A percentile compares a stretch with the other conserved stretches of the same genome.
Conservation (phyloP, 2,113 vertebrate species). For the Pipa parva region DNA sequence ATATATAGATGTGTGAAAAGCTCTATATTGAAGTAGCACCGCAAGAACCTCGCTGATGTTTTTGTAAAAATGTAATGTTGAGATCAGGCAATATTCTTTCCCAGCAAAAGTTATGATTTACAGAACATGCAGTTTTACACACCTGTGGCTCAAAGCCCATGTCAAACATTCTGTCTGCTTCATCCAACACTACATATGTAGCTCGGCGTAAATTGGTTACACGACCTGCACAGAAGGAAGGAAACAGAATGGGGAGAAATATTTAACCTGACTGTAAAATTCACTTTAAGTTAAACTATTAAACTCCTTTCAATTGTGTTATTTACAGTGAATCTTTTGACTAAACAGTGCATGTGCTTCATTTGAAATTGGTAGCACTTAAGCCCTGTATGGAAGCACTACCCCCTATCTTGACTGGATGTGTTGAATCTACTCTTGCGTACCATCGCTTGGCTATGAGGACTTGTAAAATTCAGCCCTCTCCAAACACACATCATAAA, state of each 20-base stretch:
- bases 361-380: conserved; percentile 43
- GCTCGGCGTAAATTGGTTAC: conserved; percentile 93
- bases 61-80: no score
- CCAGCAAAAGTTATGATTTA: no score
- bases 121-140: conserved; percentile 18
- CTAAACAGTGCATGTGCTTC: background rate
- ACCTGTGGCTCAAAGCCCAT: conserved; percentile 99
- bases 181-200: conserved; percentile 93
- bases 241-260: conserved; percentile 56
- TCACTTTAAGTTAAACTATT: background rate
- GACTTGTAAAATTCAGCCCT: conserved; percentile 97
- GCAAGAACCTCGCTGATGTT: no score
- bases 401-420: conserved; percentile 62
- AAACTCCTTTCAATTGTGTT: conserved; percentile 40
- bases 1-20: no score
- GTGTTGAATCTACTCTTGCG: conserved; percentile 81
- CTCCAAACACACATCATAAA: conserved; percentile 91
- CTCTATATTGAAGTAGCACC: no score
- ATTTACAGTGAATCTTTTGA: conserved; percentile 53
- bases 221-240: conserved; percentile 73
- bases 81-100: no score
- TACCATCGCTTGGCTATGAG: conserved; percentile 91
- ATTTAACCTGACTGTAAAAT: background rate
- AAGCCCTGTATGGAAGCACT: conserved; percentile 59
- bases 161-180: conserved; percentile 98